Evolutionary conservation across 2,113 vertebrate species (phyloP).

Genomic region (Tonatia bakeri): DNA sequence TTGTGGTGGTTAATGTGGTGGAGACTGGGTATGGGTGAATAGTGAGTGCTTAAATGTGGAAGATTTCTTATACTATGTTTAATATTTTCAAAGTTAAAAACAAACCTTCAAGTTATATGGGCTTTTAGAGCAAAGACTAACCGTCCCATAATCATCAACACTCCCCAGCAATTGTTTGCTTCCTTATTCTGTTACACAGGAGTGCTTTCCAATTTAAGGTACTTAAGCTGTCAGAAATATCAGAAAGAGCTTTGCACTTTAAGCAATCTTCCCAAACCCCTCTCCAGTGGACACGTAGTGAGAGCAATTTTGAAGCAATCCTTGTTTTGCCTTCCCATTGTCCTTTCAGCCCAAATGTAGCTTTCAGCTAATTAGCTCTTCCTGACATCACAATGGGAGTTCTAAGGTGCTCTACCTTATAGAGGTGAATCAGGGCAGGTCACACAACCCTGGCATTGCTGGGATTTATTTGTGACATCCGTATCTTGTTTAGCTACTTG

Average conservation of each 20-base stretch:
- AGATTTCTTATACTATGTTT: background rate
- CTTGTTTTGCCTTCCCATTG: conserved; percentile 61
- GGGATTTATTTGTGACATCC: conserved; percentile 62
- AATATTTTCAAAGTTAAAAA: conserved; percentile 26
- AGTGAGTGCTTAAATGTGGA: background rate
- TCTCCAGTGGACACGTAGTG: conserved; percentile 42
- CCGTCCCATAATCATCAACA: background rate
- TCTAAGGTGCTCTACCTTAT: background rate
- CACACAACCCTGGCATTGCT: conserved; percentile 34
- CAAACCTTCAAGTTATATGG: background rate
- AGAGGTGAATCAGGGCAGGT: conserved; percentile 39
- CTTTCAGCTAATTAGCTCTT: conserved; percentile 68
- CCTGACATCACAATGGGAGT: conserved; percentile 42
- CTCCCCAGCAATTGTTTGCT: conserved; percentile 44
- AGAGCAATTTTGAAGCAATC: conserved; percentile 59
- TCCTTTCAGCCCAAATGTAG: conserved; percentile 61
- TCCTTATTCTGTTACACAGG: conserved; percentile 44
- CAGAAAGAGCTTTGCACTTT: conserved; percentile 62
- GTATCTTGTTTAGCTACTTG: conserved; percentile 54
- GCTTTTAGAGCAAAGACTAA: conserved; percentile 18
- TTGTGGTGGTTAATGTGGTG: background rate
- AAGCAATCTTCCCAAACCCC: conserved; percentile 57
- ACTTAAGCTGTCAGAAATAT: conserved; percentile 72
- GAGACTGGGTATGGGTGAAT: background rate
- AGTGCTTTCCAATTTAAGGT: conserved; percentile 58